Evolutionary conservation across 1,140 invertebrate species (phyloP).

Genomic region (Daktulosphaira vitifoliae): DNA sequence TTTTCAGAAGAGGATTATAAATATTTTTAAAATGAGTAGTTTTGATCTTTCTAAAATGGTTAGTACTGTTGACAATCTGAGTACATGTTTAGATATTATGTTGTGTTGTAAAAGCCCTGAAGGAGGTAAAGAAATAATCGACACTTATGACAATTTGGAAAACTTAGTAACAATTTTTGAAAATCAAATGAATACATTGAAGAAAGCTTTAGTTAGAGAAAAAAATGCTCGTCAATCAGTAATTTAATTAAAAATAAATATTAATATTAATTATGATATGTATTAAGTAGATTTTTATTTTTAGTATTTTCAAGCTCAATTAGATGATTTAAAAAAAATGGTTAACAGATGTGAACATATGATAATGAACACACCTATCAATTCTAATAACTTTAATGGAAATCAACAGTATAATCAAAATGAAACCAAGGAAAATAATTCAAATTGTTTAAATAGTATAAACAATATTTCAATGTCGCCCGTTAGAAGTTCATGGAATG

Average conservation of each 20-base stretch:
- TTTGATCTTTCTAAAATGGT: constrained; percentile 24
- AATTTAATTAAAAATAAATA: background rate
- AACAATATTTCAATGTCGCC: constrained; percentile 11
- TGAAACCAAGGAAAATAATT: constrained; percentile 1
- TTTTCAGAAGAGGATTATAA: background rate
- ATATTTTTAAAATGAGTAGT: background rate
- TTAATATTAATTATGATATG: background rate
- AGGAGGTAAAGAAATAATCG: constrained; percentile 6
- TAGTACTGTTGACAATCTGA: constrained; percentile 4
- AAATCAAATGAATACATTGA: background rate
- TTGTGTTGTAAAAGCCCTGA: constrained; percentile 16
- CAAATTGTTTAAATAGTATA: constrained; percentile 7
- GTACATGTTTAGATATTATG: constrained; percentile 16
- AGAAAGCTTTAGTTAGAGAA: background rate
- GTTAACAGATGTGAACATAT: constrained; percentile 21
- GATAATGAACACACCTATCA: constrained; percentile 6
- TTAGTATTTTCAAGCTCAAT: constrained; percentile 8
- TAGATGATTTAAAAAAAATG: constrained; percentile 1
- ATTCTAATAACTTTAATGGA: background rate
- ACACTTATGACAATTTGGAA: constrained; percentile 9
- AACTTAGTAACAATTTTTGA: constrained; percentile 5
- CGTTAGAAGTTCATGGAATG: background rate
- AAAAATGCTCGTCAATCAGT: constrained; percentile 7
- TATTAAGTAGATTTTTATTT: background rate
- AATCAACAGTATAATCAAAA: background rate